Percentiles rank a stretch among this genome's conserved stretches.
Conservation (phyloP, 2,113 vertebrate genomes). For the Lathamus discolor region DNA sequence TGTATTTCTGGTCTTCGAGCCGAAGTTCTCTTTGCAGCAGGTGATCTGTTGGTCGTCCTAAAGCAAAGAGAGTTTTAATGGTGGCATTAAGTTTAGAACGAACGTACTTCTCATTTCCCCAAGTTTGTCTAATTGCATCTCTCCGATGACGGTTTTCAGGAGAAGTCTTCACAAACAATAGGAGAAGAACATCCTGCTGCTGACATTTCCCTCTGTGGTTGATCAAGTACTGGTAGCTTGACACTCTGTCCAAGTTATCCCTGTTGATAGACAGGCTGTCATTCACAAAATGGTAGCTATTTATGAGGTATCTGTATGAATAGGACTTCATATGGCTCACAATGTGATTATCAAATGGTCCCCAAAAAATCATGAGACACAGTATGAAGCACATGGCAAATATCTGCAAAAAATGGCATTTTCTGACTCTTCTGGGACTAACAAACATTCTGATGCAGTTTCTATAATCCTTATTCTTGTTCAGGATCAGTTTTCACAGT, state of each 20-base stretch:
- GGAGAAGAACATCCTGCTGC: slow-evolving; percentile 81
- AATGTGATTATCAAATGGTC: slow-evolving; percentile 78
- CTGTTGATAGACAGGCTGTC: slow-evolving; percentile 76
- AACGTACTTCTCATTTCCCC: slow-evolving; percentile 86
- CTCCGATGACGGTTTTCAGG: slow-evolving; percentile 83
- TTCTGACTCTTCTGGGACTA: slow-evolving; percentile 81
- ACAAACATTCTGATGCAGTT: slow-evolving; percentile 83
- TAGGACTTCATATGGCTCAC: slow-evolving; percentile 88
- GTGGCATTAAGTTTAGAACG: slow-evolving; percentile 73
- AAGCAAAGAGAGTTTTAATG: slow-evolving; percentile 86
- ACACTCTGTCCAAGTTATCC: slow-evolving; percentile 53
- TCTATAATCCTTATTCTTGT: slow-evolving; percentile 12
- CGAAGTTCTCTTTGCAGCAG: slow-evolving; percentile 71
- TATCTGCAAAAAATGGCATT: slow-evolving; percentile 82
- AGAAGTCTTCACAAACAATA: slow-evolving; percentile 89
- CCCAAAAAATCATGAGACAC: slow-evolving; percentile 85
- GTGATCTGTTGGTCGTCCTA: slow-evolving; percentile 72
- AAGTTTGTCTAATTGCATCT: slow-evolving; percentile 84
- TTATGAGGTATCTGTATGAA: slow-evolving; percentile 89
- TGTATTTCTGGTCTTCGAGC: slow-evolving; percentile 75
- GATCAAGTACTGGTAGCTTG: slow-evolving; percentile 82
- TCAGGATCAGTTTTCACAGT: slow-evolving; percentile 39
- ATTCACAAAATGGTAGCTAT: slow-evolving; percentile 88
- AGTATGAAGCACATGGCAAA: slow-evolving; percentile 81
- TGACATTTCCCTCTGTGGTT: slow-evolving; percentile 83